Percentiles rank a stretch among this genome's conserved stretches.
Conservation (phyloP, 2,888 invertebrate species). For the Agrotis segetum region DNA sequence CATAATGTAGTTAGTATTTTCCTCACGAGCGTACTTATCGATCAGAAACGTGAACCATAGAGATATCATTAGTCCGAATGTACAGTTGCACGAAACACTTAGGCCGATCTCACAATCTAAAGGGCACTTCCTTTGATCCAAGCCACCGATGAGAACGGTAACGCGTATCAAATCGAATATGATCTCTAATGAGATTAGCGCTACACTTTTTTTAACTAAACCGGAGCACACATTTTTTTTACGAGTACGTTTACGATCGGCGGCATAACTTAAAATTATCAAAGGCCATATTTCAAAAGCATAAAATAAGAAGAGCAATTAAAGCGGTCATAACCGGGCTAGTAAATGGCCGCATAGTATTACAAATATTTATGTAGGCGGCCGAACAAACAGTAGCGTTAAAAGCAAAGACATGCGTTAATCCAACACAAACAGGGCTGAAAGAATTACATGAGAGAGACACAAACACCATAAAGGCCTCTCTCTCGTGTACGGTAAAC, state of each 20-base stretch:
- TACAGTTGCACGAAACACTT: conserved; percentile 86
- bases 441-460: conserved; percentile 86
- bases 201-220: conserved; percentile 74
- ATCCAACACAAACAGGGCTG: conserved; percentile 88
- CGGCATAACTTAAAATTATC: conserved; percentile 80
- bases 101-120: conserved; percentile 78
- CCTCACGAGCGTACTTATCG: conserved; percentile 80
- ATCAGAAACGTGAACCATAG: conserved; percentile 88
- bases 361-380: conserved; percentile 87
- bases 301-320: conserved; percentile 87
- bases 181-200: conserved; percentile 78
- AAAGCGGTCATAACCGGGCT: conserved; percentile 84
- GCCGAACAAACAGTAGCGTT: conserved; percentile 87
- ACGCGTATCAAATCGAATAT: conserved; percentile 80
- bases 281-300: conserved; percentile 83
- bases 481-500: conserved; percentile 81
- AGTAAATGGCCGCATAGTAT: conserved; percentile 84
- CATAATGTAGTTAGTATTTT: conserved; percentile 64
- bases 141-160: conserved; percentile 74
- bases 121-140: conserved; percentile 78
- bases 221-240: conserved; percentile 72
- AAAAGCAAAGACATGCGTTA: conserved; percentile 89
- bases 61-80: conserved; percentile 85
- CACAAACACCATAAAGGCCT: conserved; percentile 83
- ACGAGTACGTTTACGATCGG: conserved; percentile 80